Base-by-base conservation (phyloP, 1,140 invertebrate genomes). In the Lepidurus couesii region DNA sequence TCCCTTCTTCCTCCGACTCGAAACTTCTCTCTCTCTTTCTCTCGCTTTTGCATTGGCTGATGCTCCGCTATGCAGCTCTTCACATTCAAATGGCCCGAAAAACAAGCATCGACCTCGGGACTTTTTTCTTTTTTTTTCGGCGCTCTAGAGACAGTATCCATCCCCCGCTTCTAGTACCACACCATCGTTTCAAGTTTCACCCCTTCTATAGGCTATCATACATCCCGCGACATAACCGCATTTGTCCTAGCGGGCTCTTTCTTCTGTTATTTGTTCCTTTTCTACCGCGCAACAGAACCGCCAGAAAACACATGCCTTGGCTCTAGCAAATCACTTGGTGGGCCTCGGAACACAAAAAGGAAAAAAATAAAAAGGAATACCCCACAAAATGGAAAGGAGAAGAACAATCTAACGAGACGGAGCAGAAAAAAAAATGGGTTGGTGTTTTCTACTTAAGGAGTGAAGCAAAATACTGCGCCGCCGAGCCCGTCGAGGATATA, bases 151-250 rank as follows among this genome's bases (percentile, higher is more conserved):
- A 65, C 53, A 34, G 34, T 34, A 34, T 34, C 45, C 53, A 65
- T 65, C 53, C 53, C 53, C 53, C 16, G 53, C 53, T 21, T 65
- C 53, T 21, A 65, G 53, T 65, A 16, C 53, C 53, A 34, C 34
- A 65, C 53, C 53, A 65, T 65, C 53, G 53, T 7, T 65, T 13
- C 53, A 65, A 13, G 53, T 65, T 65, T 65, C 53, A 65, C 53
- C 53, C 53, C 13, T 65, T 65, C 21, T 21, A n/a, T n/a, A n/a
- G 21, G 8, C 53, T 65, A 65, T 65, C 53, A 65, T 65, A 65
- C 53, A 65, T 65, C 53, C 53, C 53, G 53, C 53, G 21, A 65
- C n/a, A 65, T 65, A 65, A 65, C 53, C 53, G 53, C 53, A 65
- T 65, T 65, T 65, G 53, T 65, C 9, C 53, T 65, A 65, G 53